These are phyloP conservation scores for Campopleginae sp. DNA, from an alignment of 2,888 invertebrate species.

Conservation along the genomic window DNA sequence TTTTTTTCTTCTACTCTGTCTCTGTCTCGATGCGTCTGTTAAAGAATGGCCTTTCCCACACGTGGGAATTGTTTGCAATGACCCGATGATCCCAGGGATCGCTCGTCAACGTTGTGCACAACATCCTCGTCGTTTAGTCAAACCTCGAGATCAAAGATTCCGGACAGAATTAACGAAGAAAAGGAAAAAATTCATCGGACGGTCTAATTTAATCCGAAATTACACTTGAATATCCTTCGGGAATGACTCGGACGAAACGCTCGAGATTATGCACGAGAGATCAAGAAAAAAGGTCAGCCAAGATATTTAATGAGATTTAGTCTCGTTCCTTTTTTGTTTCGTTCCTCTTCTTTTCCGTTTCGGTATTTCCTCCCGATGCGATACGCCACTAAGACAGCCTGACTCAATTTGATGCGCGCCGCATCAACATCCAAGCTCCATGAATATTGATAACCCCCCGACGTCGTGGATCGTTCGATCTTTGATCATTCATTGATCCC, in stretches of 20 bases:
- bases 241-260: slow-evolving; percentile 8
- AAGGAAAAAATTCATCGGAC: not conserved
- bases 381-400: not conserved
- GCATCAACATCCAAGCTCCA: slow-evolving; percentile 45
- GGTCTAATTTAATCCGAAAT: not conserved
- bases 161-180: not conserved
- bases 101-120: slow-evolving; percentile 76
- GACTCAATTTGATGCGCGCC: slow-evolving; percentile 33
- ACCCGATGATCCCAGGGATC: slow-evolving; percentile 80
- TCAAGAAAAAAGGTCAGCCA: slow-evolving; percentile 43
- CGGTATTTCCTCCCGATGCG: slow-evolving; percentile 11
- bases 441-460: slow-evolving; percentile 69
- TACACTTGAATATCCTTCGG: not conserved
- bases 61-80: slow-evolving; percentile 81
- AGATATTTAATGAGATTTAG: slow-evolving; percentile 37
- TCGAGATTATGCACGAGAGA: slow-evolving; percentile 32
- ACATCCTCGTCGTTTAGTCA: slow-evolving; percentile 74
- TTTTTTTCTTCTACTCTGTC: slow-evolving; percentile 63
- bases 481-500: slow-evolving; percentile 82
- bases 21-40: slow-evolving; percentile 46
- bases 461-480: slow-evolving; percentile 48
- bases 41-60: slow-evolving; percentile 81
- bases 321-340: not conserved
- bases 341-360: slow-evolving; percentile 24
- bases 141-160: slow-evolving; percentile 41